phyloP scores from a whole-genome alignment of 2,113 vertebrate genomes.

The Anhinga anhinga region DNA sequence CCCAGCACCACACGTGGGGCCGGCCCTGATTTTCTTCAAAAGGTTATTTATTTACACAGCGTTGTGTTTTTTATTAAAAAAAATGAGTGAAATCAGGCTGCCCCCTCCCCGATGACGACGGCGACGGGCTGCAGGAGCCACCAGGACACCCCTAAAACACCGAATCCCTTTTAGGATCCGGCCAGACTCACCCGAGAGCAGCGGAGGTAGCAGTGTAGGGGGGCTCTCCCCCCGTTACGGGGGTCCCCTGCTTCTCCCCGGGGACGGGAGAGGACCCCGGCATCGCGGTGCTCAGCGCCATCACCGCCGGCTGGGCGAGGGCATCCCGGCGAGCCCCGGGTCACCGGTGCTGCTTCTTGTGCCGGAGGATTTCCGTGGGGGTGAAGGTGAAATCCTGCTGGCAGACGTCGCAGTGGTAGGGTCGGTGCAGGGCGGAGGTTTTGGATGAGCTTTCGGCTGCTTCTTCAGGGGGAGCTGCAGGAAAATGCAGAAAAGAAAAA shows the following conservation, averaged over 20 bases:
- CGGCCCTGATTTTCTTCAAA: not conserved
- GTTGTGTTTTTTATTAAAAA: no score
- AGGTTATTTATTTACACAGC: not conserved
- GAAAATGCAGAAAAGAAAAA: not conserved
- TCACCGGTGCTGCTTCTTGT: constrained; percentile 77
- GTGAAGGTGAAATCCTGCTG: constrained; percentile 81
- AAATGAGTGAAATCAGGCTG: not conserved
- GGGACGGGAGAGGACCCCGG: no score
- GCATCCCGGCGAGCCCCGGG: rapidly evolving
- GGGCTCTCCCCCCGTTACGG: rapidly evolving
- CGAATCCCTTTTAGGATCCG: not conserved
- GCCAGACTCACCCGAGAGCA: not conserved
- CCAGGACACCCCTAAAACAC: not conserved
- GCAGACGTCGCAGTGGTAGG: constrained; percentile 84
- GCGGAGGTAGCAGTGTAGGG: rapidly evolving
- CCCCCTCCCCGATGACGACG: rapidly evolving
- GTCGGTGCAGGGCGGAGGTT: constrained; percentile 66
- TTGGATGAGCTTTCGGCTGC: not conserved
- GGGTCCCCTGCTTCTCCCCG: not conserved
- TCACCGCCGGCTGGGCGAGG: not conserved
- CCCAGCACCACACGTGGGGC: rapidly evolving
- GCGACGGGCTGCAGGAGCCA: not conserved
- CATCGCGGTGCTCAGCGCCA: not conserved
- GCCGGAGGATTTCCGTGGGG: constrained; percentile 86
- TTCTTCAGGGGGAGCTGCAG: constrained; percentile 7